Evolutionary conservation across 1,140 invertebrate species (phyloP).

Genomic region (Zaprionus capensis): DNA sequence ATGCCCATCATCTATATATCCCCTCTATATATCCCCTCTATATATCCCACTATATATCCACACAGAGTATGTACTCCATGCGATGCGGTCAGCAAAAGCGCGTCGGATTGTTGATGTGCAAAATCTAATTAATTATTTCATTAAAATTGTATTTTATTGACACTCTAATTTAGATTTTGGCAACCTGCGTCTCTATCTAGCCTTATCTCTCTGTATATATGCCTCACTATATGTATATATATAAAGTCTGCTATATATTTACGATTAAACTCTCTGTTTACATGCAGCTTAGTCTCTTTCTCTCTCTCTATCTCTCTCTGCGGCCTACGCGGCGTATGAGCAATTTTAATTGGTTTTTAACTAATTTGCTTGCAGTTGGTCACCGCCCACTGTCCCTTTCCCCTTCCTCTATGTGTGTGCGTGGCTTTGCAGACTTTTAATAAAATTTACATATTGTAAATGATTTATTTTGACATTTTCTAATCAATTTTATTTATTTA

Average conservation of each 20-base stretch:
- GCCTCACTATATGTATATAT: background rate
- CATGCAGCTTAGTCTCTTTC: background rate
- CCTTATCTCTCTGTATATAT: slow-evolving; percentile 4
- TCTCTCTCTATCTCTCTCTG: slow-evolving; percentile 8
- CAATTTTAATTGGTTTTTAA: slow-evolving; percentile 82
- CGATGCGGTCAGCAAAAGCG: slow-evolving; percentile 49
- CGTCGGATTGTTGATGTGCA: slow-evolving; percentile 75
- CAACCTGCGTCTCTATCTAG: slow-evolving; percentile 38
- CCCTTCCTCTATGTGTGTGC: slow-evolving; percentile 10
- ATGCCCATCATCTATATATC: slow-evolving; percentile 25
- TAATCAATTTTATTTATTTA: slow-evolving; percentile 51
- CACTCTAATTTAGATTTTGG: slow-evolving; percentile 81
- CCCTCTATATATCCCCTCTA: background rate
- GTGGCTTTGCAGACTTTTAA: slow-evolving; percentile 34
- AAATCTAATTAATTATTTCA: slow-evolving; percentile 83
- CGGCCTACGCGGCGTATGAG: slow-evolving; percentile 66
- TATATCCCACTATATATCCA: slow-evolving; percentile 4
- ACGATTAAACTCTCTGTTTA: slow-evolving; percentile 40
- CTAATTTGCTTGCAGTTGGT: slow-evolving; percentile 71
- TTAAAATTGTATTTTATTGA: slow-evolving; percentile 80
- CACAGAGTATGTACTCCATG: slow-evolving; percentile 2
- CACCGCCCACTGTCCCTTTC: background rate
- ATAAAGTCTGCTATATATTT: slow-evolving; percentile 4
- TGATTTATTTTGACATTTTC: slow-evolving; percentile 51
- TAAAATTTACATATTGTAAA: slow-evolving; percentile 43